Conservation (phyloP, 2,113 vertebrate genomes). For the Callipepla squamata region DNA sequence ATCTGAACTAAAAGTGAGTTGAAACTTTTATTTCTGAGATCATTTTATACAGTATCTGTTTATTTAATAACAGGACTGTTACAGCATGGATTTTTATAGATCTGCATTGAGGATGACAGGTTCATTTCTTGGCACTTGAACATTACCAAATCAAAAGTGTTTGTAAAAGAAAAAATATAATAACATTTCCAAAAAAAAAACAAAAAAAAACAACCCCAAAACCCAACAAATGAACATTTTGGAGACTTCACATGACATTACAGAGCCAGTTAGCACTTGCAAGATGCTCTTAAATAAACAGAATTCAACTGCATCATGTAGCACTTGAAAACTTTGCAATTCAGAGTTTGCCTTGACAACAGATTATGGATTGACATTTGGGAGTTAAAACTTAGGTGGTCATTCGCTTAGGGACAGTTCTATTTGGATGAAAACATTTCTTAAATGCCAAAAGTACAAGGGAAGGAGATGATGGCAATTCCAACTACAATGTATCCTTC, state of each 20-base stretch:
- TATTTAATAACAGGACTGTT: conserved; percentile 49
- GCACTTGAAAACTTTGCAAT: background rate
- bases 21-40: background rate
- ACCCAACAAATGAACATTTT: background rate
- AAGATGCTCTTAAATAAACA: background rate
- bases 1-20: conserved; percentile 2
- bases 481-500: background rate
- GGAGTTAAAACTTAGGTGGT: background rate
- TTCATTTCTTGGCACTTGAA: conserved; percentile 46
- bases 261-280: conserved; percentile 22
- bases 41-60: background rate
- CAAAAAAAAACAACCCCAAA: background rate
- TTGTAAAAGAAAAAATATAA: background rate
- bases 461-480: background rate
- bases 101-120: conserved; percentile 8
- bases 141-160: background rate
- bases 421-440: background rate
- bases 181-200: background rate
- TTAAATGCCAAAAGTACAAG: background rate
- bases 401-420: background rate
- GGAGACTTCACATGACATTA: conserved; percentile 15
- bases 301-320: background rate
- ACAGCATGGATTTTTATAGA: conserved; percentile 32
- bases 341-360: background rate
- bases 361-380: background rate